Evolutionary conservation across 2,797 vertebrate species (phyloP).

Genomic region (Echeneis naucrates): DNA sequence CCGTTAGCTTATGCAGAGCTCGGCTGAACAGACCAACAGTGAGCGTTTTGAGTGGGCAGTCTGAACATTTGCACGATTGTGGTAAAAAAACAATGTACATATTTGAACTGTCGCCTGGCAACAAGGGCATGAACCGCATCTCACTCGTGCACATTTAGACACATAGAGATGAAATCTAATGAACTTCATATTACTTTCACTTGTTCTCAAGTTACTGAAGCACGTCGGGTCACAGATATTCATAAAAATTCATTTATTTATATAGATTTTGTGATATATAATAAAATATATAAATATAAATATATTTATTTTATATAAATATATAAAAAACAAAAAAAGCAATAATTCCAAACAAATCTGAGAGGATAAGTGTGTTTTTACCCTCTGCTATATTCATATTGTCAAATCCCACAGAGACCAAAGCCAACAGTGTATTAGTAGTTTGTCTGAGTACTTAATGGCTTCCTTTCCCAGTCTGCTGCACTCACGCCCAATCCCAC

Average conservation of each 20-base stretch:
- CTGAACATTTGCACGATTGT: constrained; percentile 62
- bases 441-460: neutral
- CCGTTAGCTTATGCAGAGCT: constrained; percentile 62
- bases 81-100: constrained; percentile 75
- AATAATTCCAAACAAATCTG: neutral
- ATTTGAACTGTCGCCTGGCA: constrained; percentile 80
- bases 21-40: constrained; percentile 44
- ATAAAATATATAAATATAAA: no score
- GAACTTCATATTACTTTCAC: neutral
- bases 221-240: neutral
- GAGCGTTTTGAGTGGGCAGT: constrained; percentile 63
- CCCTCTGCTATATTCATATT: neutral
- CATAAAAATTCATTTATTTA: no score
- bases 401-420: neutral
- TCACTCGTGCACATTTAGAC: constrained; percentile 26
- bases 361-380: neutral
- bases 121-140: constrained; percentile 58
- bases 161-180: neutral
- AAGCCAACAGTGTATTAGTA: neutral
- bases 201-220: neutral
- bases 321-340: neutral
- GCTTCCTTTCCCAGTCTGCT: neutral
- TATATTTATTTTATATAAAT: no score
- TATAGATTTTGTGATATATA: neutral
- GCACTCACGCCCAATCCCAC: neutral